Evolutionary conservation across 2,888 invertebrate species (phyloP), one percentile per base, ranked within the genome.

Genomic region (Drosophila diplacantha): DNA sequence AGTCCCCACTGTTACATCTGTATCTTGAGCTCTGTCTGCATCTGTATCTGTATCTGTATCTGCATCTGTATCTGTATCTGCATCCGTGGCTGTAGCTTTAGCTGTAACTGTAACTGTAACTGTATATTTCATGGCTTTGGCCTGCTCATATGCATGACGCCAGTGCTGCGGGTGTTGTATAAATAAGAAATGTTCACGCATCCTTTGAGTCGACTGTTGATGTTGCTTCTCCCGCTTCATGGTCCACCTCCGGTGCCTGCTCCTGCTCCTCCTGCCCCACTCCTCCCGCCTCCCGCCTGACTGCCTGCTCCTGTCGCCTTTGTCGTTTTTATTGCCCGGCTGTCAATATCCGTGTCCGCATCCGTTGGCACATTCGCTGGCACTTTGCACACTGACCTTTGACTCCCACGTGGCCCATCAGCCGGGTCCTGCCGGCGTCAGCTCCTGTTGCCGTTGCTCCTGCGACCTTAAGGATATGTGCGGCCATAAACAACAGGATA

Each of bases 401-500:
- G 57, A 24, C 57, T 66, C 65, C 64, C 64, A 43, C 43, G 63
- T 74, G 56, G 59, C 47, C 58, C 62, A 58, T 38, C 46, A 26
- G 38, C 14, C 46, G 37, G 44, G 47, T 47, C 56, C 26, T 16
- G 41, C 24, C 41, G 4, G 43, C 11, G 24, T 6, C 35, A 8
- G 26, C 20, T 16, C 24, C 31, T 2, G n/a, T 29, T 20, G 29
- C 53, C 16, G 31, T 8, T 31, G 63, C 67, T 24, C 50, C 31
- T 61, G 32, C 52, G 62, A 68, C 72, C 80, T 79, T 64, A 73
- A 81, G 77, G 77, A 77, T 72, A 68, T 73, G 77, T 38, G 60
- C 60, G 81, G 47, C 75, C 83, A 82, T 78, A 78, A 78, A 81
- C 81, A 83, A 78, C 73, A 63, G 83, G 69, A 82, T 74, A 71